phyloP scores from a whole-genome alignment of 2,797 vertebrate species.

The Pampus argenteus region DNA sequence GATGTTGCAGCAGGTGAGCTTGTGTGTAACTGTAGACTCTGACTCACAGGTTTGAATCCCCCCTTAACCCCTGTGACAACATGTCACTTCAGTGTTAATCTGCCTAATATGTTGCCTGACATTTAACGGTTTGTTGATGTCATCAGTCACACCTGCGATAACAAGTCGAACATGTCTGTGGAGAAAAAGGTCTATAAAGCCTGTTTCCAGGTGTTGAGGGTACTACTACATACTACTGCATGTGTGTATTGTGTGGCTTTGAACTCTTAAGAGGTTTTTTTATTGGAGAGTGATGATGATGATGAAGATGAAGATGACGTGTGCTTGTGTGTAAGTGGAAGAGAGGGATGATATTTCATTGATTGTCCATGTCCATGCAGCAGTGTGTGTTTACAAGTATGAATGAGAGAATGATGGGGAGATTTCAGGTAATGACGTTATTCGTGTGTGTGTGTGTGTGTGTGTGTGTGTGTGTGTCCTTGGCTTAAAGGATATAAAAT shows the following conservation, averaged over 20 bases:
- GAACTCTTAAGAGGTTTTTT: background rate
- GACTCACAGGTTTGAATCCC: conserved; percentile 30
- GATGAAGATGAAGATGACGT: background rate
- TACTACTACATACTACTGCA: background rate
- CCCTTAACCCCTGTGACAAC: background rate
- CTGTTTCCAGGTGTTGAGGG: background rate
- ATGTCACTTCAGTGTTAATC: conserved; percentile 31
- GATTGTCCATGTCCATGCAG: conserved; percentile 12
- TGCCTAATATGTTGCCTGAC: conserved; percentile 4
- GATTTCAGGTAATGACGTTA: conserved; percentile 3
- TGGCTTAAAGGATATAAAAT: conserved; percentile 65
- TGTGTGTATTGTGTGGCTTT: background rate
- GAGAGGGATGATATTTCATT: conserved; percentile 1
- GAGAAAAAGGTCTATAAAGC: background rate
- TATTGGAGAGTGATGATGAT: background rate
- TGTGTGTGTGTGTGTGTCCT: conserved; percentile 40
- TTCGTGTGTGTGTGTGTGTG: too few relatives aligned
- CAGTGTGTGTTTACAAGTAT: conserved; percentile 13
- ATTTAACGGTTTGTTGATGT: conserved; percentile 11
- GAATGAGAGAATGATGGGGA: background rate
- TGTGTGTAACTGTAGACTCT: conserved; percentile 36
- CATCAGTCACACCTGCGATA: too few relatives aligned
- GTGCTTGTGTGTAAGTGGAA: background rate
- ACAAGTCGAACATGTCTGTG: background rate
- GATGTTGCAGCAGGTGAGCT: conserved; percentile 22